Evolutionary conservation across 1,140 invertebrate genomes (phyloP).

Genomic region (Lanistes nyassanus): DNA sequence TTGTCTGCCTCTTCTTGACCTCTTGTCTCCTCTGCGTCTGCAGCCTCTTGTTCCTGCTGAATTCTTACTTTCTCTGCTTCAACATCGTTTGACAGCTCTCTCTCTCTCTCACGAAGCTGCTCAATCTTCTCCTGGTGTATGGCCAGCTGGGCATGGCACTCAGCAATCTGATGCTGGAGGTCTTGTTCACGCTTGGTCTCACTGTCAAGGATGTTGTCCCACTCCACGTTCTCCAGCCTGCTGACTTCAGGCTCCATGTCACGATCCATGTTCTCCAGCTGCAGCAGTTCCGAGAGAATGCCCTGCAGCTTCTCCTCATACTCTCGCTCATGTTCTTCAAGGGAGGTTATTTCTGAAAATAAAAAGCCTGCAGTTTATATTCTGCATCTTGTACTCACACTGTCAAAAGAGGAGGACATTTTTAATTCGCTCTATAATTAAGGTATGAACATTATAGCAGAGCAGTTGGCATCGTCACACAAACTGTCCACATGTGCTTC

Average conservation of each 20-base stretch:
- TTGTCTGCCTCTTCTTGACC: slow-evolving; percentile 79
- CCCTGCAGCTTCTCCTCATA: slow-evolving; percentile 85
- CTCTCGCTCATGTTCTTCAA: slow-evolving; percentile 87
- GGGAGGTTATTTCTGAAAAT: slow-evolving; percentile 74
- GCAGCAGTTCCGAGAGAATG: slow-evolving; percentile 82
- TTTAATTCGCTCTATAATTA: too few species aligned
- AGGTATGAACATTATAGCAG: too few species aligned
- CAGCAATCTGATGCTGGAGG: slow-evolving; percentile 83
- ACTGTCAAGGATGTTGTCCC: slow-evolving; percentile 71
- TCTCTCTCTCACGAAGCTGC: slow-evolving; percentile 65
- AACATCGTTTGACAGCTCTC: slow-evolving; percentile 86
- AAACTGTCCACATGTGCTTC: too few species aligned
- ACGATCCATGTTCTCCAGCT: slow-evolving; percentile 74
- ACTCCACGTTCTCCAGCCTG: slow-evolving; percentile 74
- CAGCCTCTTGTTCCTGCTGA: slow-evolving; percentile 43
- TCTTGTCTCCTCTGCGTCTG: slow-evolving; percentile 53
- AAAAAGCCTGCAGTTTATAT: too few species aligned
- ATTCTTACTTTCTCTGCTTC: slow-evolving; percentile 69
- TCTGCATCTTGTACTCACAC: background rate
- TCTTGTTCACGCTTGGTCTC: slow-evolving; percentile 85
- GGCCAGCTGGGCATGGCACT: slow-evolving; percentile 83
- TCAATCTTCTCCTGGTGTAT: slow-evolving; percentile 86
- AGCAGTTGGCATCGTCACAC: too few species aligned
- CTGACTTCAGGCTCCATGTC: slow-evolving; percentile 86
- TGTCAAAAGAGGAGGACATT: background rate